These are phyloP conservation scores for Crotalus viridis DNA, from an alignment of 2,113 vertebrate genomes.

Conservation along the genomic window DNA sequence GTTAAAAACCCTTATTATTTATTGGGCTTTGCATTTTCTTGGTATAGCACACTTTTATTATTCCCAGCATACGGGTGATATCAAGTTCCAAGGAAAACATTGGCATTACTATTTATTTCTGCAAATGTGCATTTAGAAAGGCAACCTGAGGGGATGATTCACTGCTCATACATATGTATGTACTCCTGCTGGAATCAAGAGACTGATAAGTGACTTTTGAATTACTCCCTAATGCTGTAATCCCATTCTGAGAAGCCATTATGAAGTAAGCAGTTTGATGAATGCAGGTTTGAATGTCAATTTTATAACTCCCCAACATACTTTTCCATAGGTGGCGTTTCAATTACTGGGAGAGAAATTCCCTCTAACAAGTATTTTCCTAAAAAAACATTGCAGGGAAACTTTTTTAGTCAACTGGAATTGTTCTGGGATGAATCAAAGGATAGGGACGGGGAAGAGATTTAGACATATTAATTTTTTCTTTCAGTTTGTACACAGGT, in stretches of 20 bases:
- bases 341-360: background rate
- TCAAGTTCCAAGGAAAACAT: background rate
- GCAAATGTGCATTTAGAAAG: background rate
- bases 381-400: background rate
- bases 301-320: background rate
- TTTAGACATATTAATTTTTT: background rate
- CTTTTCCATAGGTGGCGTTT: background rate
- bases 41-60: background rate
- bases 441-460: too few species aligned
- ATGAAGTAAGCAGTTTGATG: background rate
- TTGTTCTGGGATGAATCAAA: background rate
- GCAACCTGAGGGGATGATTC: slow-evolving; percentile 10
- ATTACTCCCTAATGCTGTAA: slow-evolving; percentile 1
- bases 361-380: background rate
- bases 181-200: background rate
- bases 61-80: background rate
- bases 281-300: background rate
- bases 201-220: background rate
- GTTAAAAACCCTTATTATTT: slow-evolving; percentile 3
- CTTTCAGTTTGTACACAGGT: background rate
- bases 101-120: slow-evolving; percentile 15
- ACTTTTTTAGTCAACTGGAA: background rate
- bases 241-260: background rate
- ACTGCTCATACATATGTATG: background rate
- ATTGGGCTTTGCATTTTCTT: background rate